These are phyloP conservation scores for Microchirus variegatus DNA, from an alignment of 2,797 vertebrate species.

Conservation along the genomic window DNA sequence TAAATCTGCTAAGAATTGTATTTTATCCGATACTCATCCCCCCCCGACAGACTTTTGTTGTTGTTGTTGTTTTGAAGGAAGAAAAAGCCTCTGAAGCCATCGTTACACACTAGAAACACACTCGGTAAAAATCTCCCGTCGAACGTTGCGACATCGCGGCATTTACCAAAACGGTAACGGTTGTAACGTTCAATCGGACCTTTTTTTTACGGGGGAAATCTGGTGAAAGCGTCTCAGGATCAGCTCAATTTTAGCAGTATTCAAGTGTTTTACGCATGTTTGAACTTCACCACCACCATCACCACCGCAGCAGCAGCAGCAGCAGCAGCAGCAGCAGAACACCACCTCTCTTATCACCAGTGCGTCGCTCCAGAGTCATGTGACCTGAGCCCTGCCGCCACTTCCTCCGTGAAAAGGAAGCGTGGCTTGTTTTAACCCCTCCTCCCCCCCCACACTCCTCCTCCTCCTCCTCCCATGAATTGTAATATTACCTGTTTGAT, in stretches of 20 bases:
- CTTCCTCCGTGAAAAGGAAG: constrained; percentile 22
- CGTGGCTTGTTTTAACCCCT: constrained; percentile 20
- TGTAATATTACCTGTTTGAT: constrained; percentile 55
- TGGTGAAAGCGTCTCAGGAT: constrained; percentile 61
- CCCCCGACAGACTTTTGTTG: constrained; percentile 10
- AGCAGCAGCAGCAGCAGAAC: constrained; percentile 4
- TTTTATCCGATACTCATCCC: constrained; percentile 24
- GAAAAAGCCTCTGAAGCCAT: constrained; percentile 55
- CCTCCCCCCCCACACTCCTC: constrained; percentile 1
- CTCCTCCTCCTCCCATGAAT: not conserved
- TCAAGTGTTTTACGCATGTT: constrained; percentile 19
- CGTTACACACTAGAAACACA: constrained; percentile 32
- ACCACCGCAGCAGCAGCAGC: no score
- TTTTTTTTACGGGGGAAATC: constrained; percentile 42
- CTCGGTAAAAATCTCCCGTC: constrained; percentile 29
- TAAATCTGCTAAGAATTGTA: constrained; percentile 20
- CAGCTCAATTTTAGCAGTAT: constrained; percentile 33
- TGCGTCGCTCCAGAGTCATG: constrained; percentile 34
- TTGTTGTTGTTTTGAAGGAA: constrained; percentile 2
- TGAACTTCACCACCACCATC: constrained; percentile 8
- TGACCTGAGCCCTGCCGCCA: constrained; percentile 38
- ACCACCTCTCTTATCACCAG: constrained; percentile 18
- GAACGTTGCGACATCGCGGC: no score
- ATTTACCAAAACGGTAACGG: no score
- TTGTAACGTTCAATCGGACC: constrained; percentile 45